Percentiles rank a stretch among this genome's conserved stretches.
Evolutionary conservation across 2,797 vertebrate genomes (phyloP).

Genomic region (Hemitrygon akajei): DNA sequence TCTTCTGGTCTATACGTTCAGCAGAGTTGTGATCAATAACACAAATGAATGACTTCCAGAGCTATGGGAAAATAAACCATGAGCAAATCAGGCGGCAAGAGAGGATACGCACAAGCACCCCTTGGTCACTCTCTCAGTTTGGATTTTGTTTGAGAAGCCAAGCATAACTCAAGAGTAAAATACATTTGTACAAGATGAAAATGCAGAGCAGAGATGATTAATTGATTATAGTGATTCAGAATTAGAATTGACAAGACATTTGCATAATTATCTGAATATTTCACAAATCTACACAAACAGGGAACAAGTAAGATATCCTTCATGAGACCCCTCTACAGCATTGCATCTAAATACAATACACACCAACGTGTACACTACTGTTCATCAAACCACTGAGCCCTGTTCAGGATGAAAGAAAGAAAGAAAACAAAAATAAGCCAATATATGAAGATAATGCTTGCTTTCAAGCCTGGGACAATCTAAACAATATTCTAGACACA

Average conservation of each 20-base stretch:
- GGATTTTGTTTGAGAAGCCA: not conserved
- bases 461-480: not conserved
- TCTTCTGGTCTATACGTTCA: not conserved
- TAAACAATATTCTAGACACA: not conserved
- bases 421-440: not conserved
- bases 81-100: not conserved
- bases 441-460: not conserved
- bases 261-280: not conserved
- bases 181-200: not conserved
- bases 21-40: constrained; percentile 26
- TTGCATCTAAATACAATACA: not conserved
- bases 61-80: not conserved
- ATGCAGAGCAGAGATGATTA: not conserved
- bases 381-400: not conserved
- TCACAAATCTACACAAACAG: not conserved
- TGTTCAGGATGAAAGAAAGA: not conserved
- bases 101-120: not conserved
- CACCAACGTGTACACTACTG: not conserved
- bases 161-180: not conserved
- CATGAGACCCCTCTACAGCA: not conserved
- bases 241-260: not conserved
- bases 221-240: not conserved
- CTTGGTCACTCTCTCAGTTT: not conserved
- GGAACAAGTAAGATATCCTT: not conserved
- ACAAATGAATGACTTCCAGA: constrained; percentile 5